phyloP scores from a whole-genome alignment of 2,113 vertebrate species.

The Xiphorhynchus elegans region DNA sequence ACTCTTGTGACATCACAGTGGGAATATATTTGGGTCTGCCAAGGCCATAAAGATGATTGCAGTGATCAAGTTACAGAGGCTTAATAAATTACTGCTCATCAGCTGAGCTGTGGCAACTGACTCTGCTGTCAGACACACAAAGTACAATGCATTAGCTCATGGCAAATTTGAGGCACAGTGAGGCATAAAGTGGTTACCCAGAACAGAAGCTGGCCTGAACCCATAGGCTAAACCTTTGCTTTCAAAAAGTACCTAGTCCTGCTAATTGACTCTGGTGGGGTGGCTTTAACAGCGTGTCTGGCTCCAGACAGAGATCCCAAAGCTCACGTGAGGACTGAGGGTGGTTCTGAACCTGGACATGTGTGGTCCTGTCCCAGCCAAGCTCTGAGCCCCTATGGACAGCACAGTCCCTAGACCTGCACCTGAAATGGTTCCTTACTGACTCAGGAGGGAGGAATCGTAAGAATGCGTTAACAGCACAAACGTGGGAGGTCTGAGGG shows the following conservation, averaged over 20 bases:
- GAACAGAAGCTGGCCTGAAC: background rate
- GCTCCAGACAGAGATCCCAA: background rate
- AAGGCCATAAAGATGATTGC: slow-evolving; percentile 15
- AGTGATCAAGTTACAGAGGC: slow-evolving; percentile 16
- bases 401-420: background rate
- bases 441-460: background rate
- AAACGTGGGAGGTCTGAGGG: slow-evolving; percentile 21
- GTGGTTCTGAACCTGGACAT: background rate
- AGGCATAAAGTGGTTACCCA: slow-evolving; percentile 25
- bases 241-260: background rate
- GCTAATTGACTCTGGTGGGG: background rate
- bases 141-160: background rate
- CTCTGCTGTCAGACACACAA: background rate
- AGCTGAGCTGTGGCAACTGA: slow-evolving; percentile 19
- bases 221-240: background rate
- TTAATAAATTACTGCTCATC: slow-evolving; percentile 27
- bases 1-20: slow-evolving; percentile 29
- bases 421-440: background rate
- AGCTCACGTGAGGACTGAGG: background rate
- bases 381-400: background rate
- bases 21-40: slow-evolving; percentile 5
- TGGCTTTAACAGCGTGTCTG: background rate
- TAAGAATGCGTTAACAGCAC: background rate
- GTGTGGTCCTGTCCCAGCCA: accelerated
- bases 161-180: slow-evolving; percentile 15